These are phyloP conservation scores for Nerophis ophidion DNA, from an alignment of 2,113 vertebrate species.

Conservation along the genomic window DNA sequence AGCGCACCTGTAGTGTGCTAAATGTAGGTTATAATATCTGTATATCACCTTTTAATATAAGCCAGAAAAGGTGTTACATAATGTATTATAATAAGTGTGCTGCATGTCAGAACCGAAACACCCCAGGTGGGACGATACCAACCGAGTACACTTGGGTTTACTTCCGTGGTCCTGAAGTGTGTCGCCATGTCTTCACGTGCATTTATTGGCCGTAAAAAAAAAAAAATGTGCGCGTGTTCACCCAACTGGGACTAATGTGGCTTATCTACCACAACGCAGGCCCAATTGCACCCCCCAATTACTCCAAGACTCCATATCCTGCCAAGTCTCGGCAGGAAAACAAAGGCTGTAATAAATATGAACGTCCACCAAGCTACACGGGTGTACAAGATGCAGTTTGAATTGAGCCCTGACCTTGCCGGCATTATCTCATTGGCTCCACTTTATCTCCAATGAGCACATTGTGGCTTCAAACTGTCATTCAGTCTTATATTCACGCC, in stretches of 20 bases:
- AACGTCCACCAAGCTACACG: background rate
- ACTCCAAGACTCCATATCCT: conserved; percentile 11
- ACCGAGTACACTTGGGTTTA: too few relatives aligned
- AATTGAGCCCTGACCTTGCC: background rate
- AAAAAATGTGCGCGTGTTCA: background rate
- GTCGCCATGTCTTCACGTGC: background rate
- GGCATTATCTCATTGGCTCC: conserved; percentile 8
- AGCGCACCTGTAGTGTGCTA: too few relatives aligned
- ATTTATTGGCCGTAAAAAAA: background rate
- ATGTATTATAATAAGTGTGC: too few relatives aligned
- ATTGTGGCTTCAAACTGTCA: conserved; percentile 2
- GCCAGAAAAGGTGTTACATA: too few relatives aligned
- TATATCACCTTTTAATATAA: too few relatives aligned
- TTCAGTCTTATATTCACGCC: background rate
- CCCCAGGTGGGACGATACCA: too few relatives aligned
- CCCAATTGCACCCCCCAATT: conserved; percentile 2
- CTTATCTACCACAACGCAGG: conserved; percentile 39
- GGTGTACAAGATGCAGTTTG: background rate
- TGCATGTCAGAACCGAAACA: too few relatives aligned
- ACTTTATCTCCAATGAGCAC: conserved; percentile 22
- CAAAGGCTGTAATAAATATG: background rate
- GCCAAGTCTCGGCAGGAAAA: conserved; percentile 2
- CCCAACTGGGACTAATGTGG: conserved; percentile 4
- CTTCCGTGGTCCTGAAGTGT: background rate
- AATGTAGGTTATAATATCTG: too few relatives aligned